phyloP scores from a whole-genome alignment of 2,113 vertebrate species.

The Oplegnathus fasciatus region DNA sequence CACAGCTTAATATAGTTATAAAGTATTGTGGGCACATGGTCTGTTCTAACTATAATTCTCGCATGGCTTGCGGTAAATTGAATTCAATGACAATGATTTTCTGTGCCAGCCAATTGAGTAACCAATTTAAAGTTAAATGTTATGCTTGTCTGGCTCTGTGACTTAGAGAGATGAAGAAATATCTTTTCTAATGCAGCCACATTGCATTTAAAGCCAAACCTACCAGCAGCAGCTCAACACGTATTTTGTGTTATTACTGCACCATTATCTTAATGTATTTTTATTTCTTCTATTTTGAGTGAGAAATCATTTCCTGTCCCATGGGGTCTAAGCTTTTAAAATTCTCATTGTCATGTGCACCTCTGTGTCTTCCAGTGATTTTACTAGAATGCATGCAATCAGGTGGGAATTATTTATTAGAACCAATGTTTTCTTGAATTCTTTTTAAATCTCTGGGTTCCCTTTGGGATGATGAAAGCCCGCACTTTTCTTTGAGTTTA shows the following conservation, averaged over 20 bases:
- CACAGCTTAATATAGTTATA: neutral
- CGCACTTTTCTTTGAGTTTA: conserved; percentile 72
- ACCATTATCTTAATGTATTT: conserved; percentile 10
- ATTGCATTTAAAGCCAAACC: conserved; percentile 12
- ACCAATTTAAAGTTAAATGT: conserved; percentile 52
- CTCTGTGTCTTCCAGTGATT: conserved; percentile 26
- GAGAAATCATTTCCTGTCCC: conserved; percentile 11
- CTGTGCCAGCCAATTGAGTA: conserved; percentile 30
- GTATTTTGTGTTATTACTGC: neutral
- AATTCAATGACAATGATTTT: conserved; percentile 50
- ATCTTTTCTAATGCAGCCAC: neutral
- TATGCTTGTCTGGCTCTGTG: conserved; percentile 35
- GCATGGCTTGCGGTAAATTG: conserved; percentile 28
- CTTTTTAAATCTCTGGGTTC: conserved; percentile 51
- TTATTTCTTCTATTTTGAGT: neutral
- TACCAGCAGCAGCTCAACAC: neutral
- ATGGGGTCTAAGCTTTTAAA: conserved; percentile 25
- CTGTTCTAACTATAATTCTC: conserved; percentile 22
- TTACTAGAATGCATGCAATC: conserved; percentile 51
- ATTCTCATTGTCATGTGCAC: conserved; percentile 4
- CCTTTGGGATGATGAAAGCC: conserved; percentile 68
- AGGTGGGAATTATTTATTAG: conserved; percentile 69
- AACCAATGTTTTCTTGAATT: conserved; percentile 66
- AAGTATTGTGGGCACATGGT: neutral
- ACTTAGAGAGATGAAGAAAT: conserved; percentile 30